Conservation (phyloP, 2,888 invertebrate species). For the Drosophila tripunctata region DNA sequence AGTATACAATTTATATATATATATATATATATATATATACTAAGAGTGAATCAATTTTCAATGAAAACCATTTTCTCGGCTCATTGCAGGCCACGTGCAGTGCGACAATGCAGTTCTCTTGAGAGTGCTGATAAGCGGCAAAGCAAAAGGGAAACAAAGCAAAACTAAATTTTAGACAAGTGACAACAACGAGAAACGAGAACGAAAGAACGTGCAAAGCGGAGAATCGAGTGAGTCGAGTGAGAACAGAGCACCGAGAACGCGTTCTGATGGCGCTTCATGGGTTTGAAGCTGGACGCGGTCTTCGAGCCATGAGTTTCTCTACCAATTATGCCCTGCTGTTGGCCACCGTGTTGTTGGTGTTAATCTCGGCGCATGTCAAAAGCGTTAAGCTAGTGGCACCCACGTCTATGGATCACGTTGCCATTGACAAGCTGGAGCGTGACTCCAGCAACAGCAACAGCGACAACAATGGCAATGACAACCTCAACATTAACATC, state of each 20-base stretch:
- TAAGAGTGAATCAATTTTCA: conserved; percentile 9
- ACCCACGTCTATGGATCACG: conserved; percentile 32
- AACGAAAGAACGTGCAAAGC: conserved; percentile 27
- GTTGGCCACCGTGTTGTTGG: conserved; percentile 69
- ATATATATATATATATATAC: neutral
- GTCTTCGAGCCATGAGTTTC: conserved; percentile 50
- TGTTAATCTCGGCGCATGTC: conserved; percentile 79
- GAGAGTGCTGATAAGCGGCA: conserved; percentile 52
- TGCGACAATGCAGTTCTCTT: conserved; percentile 52
- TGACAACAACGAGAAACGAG: conserved; percentile 4
- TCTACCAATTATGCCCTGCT: conserved; percentile 75
- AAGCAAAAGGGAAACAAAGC: conserved; percentile 10
- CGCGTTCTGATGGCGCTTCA: conserved; percentile 39
- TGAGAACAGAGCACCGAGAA: neutral
- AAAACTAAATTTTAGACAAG: conserved; percentile 10
- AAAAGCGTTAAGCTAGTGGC: conserved; percentile 76
- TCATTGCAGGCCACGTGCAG: conserved; percentile 68
- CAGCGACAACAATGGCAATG: conserved; percentile 11
- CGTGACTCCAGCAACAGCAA: conserved; percentile 12
- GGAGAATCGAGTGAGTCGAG: neutral
- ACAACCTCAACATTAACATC: conserved; percentile 3
- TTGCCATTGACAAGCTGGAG: conserved; percentile 27
- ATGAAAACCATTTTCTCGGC: conserved; percentile 12
- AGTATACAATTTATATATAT: neutral
- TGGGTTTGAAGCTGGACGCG: conserved; percentile 28